Evolutionary conservation across 2,797 vertebrate genomes (phyloP).

Genomic region (Protosalanx chinensis): DNA sequence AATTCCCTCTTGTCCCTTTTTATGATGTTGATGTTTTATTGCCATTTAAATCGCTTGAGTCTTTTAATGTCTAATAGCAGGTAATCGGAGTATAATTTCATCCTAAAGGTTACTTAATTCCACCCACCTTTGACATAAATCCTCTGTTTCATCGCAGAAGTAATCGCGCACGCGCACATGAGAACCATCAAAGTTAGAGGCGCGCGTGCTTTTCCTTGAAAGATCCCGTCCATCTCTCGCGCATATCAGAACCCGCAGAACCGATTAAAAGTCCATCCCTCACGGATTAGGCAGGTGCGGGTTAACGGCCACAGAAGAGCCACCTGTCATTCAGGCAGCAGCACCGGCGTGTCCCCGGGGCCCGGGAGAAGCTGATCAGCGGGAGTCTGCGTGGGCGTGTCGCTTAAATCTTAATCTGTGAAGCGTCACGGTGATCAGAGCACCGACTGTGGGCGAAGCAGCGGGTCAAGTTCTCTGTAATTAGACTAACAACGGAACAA

Average conservation of each 20-base stretch:
- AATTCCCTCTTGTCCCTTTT: too few species aligned
- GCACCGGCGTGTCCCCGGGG: background rate
- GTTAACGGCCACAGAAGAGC: background rate
- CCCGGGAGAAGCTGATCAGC: background rate
- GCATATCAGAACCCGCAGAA: background rate
- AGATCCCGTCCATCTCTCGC: constrained; percentile 54
- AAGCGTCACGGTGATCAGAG: background rate
- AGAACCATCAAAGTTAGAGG: constrained; percentile 11
- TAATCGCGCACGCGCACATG: constrained; percentile 2
- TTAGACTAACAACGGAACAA: too few species aligned
- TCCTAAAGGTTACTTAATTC: background rate
- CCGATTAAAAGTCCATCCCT: background rate
- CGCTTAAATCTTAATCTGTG: background rate
- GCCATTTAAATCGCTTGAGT: too few species aligned
- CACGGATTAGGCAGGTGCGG: background rate
- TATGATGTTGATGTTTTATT: too few species aligned
- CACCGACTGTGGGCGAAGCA: too few species aligned
- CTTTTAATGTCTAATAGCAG: too few species aligned
- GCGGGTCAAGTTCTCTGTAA: too few species aligned
- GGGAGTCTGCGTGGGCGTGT: background rate
- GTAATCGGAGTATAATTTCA: background rate
- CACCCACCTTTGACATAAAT: constrained; percentile 12
- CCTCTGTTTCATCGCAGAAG: constrained; percentile 13
- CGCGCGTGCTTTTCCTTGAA: constrained; percentile 14
- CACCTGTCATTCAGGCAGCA: too few species aligned